A percentile compares a stretch with the other conserved stretches of the same genome.
Evolutionary conservation across 2,113 vertebrate species (phyloP).

Genomic region (Pseudonaja textilis): DNA sequence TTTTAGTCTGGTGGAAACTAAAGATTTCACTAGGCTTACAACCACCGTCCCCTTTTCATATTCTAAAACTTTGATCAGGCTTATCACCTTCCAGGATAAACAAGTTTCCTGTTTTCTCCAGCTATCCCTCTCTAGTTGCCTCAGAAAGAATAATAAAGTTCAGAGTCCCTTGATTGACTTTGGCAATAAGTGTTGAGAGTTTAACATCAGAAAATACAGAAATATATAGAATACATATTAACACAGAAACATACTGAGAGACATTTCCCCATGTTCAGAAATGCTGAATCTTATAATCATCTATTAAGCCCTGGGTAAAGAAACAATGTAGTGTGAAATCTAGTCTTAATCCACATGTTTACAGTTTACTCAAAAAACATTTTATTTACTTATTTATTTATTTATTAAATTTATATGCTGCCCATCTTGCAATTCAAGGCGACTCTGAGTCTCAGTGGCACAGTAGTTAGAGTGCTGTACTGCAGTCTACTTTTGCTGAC

Average conservation of each 20-base stretch:
- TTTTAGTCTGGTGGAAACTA: background rate
- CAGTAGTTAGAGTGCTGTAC: no score
- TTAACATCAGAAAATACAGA: background rate
- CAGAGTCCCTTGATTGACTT: background rate
- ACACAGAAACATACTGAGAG: background rate
- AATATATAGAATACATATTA: background rate
- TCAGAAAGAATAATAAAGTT: background rate
- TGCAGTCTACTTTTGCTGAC: no score
- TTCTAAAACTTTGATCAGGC: background rate
- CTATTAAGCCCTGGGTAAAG: background rate
- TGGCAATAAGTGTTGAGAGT: background rate
- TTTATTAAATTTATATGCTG: background rate
- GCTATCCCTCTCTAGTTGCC: background rate
- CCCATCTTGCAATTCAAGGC: background rate
- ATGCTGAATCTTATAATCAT: background rate
- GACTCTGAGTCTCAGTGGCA: background rate
- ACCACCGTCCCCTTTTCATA: background rate
- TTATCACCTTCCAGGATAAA: background rate
- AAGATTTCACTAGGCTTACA: background rate
- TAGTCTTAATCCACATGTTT: background rate
- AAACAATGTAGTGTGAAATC: background rate
- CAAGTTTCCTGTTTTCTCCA: background rate
- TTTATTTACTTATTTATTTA: background rate
- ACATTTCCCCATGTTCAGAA: background rate
- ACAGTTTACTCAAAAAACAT: background rate